Conservation (phyloP, 2,113 vertebrate species). For the Setophaga petechia region DNA sequence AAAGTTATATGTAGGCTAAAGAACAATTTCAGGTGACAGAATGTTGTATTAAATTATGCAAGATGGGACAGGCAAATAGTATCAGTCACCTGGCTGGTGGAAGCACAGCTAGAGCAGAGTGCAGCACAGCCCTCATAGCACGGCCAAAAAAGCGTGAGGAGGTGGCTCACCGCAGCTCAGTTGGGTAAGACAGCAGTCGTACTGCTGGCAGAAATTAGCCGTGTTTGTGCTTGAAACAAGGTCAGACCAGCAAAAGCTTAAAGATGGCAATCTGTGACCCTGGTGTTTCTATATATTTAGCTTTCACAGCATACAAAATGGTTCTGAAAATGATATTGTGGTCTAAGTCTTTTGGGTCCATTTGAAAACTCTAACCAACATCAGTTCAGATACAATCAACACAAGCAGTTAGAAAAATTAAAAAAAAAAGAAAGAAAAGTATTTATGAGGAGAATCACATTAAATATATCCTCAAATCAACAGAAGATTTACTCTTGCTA, state of each 20-base stretch:
- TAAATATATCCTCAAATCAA: neutral
- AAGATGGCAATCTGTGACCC: neutral
- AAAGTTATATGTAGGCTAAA: neutral
- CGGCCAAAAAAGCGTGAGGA: neutral
- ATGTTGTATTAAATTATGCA: neutral
- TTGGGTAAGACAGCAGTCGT: fast-evolving
- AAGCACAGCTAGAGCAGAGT: neutral
- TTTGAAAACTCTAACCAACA: neutral
- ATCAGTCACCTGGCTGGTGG: neutral
- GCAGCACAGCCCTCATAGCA: fast-evolving
- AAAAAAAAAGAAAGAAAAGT: neutral
- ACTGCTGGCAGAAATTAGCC: neutral
- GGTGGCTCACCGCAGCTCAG: neutral
- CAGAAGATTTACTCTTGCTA: neutral
- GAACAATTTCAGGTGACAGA: neutral
- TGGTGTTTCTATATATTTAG: neutral
- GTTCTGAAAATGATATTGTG: neutral
- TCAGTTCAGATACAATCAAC: neutral
- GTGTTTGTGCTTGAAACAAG: neutral
- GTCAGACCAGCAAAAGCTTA: neutral
- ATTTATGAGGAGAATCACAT: neutral
- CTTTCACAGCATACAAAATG: neutral
- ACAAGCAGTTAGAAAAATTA: neutral
- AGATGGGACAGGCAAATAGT: neutral
- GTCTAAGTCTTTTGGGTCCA: neutral